Evolutionary conservation across 1,140 invertebrate genomes (phyloP), one percentile per base, ranked within the genome.

Genomic region (Listronotus bonariensis): DNA sequence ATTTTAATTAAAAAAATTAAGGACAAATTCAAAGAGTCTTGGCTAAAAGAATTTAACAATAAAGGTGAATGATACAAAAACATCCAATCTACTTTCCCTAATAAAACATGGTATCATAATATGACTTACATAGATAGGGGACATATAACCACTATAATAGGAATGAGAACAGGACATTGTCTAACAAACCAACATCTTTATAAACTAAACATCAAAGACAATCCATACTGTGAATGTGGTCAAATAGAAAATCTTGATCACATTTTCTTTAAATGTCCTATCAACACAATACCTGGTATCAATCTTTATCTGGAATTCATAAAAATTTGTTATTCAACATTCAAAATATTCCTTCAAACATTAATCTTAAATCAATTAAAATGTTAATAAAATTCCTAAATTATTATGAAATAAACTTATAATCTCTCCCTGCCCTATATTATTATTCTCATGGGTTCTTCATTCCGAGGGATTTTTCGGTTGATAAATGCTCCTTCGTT

Each of bases 161-260:
- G 62, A 51, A 65, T 57, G 54, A 43, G 42, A 45, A 65, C 54
- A 12, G 54, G 62, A 14, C 62, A 49, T 31, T 65, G 62, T 42
- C n/a, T 42, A 12, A 57, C 43, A 11, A 49, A 26, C 11, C n/a
- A 56, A 41, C 62, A 65, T 36, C 15, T 57, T 11, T 51, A 7
- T 32, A 56, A 17, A 53, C 8, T 57, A 20, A 18, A 18, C 11
- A 43, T 56, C 20, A 56, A 48, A 43, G 34, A 65, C 8, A 17
- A 49, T 31, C 54, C 62, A 17, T 48, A 31, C 11, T 57, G 53
- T 41, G 53, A 57, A 58, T 57, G 53, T 34, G 62, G 54, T 2
- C 8, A 6, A 15, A 18, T 56, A 4, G 53, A 49, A 7, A 15
- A 56, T 12, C 31, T 65, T 14, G 48, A 65, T 41, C 62, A 65